phyloP scores from a whole-genome alignment of 2,797 vertebrate genomes.

The Kryptolebias ocellatus region DNA sequence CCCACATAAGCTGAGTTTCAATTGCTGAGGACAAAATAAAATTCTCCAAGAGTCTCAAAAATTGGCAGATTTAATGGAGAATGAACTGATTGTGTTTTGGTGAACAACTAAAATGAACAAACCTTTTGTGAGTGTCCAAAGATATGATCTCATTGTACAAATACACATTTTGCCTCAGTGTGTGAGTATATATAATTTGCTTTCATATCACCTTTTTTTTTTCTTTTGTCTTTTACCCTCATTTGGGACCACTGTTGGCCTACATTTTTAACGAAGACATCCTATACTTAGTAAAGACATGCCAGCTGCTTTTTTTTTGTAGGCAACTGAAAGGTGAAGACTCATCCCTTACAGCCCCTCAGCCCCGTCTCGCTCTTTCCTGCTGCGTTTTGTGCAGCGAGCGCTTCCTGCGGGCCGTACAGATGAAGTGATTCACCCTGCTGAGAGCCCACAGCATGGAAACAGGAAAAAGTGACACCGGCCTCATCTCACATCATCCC shows the following conservation, averaged over 20 bases:
- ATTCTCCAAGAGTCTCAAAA: no score
- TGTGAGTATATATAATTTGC: no score
- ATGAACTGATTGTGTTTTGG: no score
- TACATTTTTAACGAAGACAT: background rate
- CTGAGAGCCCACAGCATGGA: slow-evolving; percentile 24
- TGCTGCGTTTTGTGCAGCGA: slow-evolving; percentile 21
- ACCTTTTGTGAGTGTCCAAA: no score
- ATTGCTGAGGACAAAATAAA: no score
- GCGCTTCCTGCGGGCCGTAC: slow-evolving; percentile 37
- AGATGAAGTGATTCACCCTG: slow-evolving; percentile 57
- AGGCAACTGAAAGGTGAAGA: slow-evolving; percentile 4
- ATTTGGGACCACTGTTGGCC: background rate
- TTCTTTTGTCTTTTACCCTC: background rate
- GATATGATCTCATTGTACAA: no score
- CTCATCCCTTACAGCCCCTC: slow-evolving; percentile 26
- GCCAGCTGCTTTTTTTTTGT: slow-evolving; percentile 1
- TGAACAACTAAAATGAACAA: no score
- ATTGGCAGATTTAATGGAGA: no score
- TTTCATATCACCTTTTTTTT: background rate
- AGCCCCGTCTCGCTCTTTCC: slow-evolving; percentile 4
- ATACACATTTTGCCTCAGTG: no score
- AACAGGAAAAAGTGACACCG: slow-evolving; percentile 51
- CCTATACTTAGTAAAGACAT: background rate
- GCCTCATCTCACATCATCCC: slow-evolving; percentile 50
- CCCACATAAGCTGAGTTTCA: no score